Evolutionary conservation across 2,113 vertebrate species (phyloP).

Genomic region (Heloderma charlesbogerti): DNA sequence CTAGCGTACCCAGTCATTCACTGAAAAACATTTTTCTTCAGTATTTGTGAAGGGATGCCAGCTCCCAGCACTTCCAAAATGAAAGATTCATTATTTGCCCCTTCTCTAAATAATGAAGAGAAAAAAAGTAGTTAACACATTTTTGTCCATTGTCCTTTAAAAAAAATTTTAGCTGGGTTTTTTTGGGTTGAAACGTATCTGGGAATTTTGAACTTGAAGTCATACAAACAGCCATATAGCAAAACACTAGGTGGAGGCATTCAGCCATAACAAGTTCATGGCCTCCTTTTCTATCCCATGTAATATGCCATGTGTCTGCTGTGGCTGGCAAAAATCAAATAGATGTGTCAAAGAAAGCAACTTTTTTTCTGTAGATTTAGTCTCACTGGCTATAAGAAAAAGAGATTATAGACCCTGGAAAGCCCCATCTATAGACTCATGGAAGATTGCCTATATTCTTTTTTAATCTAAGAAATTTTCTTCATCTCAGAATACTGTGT

Average conservation of each 20-base stretch:
- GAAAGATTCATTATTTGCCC: fast-evolving
- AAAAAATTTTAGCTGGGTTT: not conserved
- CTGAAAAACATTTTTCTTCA: not conserved
- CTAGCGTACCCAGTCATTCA: not conserved
- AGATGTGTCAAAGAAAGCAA: not conserved
- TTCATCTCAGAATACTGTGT: not conserved
- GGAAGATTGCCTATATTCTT: too few relatives aligned
- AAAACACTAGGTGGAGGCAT: not conserved
- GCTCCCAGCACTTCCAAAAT: not conserved
- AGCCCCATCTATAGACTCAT: not conserved
- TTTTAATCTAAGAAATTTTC: too few relatives aligned
- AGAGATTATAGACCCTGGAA: not conserved
- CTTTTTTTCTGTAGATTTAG: not conserved
- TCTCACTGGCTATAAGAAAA: not conserved
- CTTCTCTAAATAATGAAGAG: not conserved
- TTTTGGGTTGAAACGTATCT: not conserved
- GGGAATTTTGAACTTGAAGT: not conserved
- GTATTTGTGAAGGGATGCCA: not conserved
- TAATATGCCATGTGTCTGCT: not conserved
- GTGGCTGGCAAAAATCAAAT: not conserved
- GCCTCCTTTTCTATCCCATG: not conserved
- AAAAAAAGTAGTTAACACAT: not conserved
- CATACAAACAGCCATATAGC: not conserved
- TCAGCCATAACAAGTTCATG: not conserved
- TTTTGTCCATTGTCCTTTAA: not conserved